Base-by-base conservation (phyloP, 2,888 invertebrate species). In the Cataglyphis rosenhaueri region DNA sequence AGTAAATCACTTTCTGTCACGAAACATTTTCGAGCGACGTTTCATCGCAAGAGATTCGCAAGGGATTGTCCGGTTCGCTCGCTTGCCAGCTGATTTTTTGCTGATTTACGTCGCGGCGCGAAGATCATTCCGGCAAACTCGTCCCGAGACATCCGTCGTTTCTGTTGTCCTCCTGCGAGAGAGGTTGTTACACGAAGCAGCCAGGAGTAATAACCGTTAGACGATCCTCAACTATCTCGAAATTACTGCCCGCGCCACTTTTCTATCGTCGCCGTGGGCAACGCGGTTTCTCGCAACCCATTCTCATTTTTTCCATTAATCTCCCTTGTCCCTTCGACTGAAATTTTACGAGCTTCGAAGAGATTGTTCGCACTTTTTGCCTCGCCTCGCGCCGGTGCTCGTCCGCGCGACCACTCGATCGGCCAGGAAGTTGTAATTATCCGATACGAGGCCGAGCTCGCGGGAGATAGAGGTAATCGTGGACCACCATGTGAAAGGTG, bases 51-150 rank as follows among this genome's bases (percentile, higher is more conserved):
- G 18, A 48, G 18, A 48, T 48, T 44, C 18, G 21, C 38, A 35
- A 41, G 6, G 18, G 48, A 3, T 68, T 75, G 29, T 15, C 38
- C 21, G 18, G 21, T 9, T 32, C 38, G 62, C 25, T 79, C 52
- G 29, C 55, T 66, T 76, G 75, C 79, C 74, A 75, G 52, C 29
- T 61, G 85, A 87, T 88, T 88, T 86, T 86, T 81, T 88, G 83
- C 86, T 84, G 83, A 83, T 86, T 68, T 41, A 68, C 44, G 84
- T 78, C 86, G 85, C 85, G 85, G 87, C 85, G 89, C 87, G 86
- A 90, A 89, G 88, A 91, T 91, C 88, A 87, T 91, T 87, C 90
- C 88, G 90, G 70, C 70, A 32, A 62, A 62, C 81, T 75, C 62
- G 70, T 41, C 41, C 41, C 15, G 61, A 25, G 59, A 44, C 38